Base-by-base conservation (phyloP, 2,888 invertebrate genomes). In the Oxyscelio sp. region DNA sequence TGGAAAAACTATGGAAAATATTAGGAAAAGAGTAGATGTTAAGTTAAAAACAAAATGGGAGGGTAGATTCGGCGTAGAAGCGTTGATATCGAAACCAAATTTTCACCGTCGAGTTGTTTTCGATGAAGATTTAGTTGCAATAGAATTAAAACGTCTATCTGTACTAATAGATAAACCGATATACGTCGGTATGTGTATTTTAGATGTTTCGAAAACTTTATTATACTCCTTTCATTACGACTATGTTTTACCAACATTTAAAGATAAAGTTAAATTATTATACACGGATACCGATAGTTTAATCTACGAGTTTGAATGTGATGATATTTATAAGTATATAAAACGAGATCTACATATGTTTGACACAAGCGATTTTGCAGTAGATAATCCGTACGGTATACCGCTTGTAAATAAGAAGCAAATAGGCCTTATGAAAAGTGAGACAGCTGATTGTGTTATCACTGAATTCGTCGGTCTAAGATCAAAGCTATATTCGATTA, bases 211-310 rank as follows among this genome's bases (percentile, higher is more conserved):
- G 17, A 74, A 79, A 31, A 85, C 40, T n/a, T 17, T 45, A 5
- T 17, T 45, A 19, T 45, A 17, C 19, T 17, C 15, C 1, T 45
- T 45, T 45, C 45, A 45, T 45, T 45, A 45, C n/a, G 45, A 45
- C 17, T 45, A 45, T 45, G 9, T 45, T 15, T n/a, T n/a, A n/a
- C n/a, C n/a, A n/a, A n/a, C n/a, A n/a, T n/a, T n/a, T n/a, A n/a
- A n/a, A n/a, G n/a, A 4, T 19, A 45, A 45, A 4, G 70, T 45
- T 9, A 89, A 85, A 66, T 66, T 92, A n/a, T 75, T 89, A 48
- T 91, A 90, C 48, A 90, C 85, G 34, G 91, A 92, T 70, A 92
- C 91, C 1, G 91, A 92, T 75, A 88, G 88, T 9, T 86, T 91
- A n/a, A 88, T 91, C n/a, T 86, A 91, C 27, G 58, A 90, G 15